These are phyloP conservation scores for Thaumatotibia leucotreta DNA, from an alignment of 1,140 invertebrate genomes.

Conservation along the genomic window DNA sequence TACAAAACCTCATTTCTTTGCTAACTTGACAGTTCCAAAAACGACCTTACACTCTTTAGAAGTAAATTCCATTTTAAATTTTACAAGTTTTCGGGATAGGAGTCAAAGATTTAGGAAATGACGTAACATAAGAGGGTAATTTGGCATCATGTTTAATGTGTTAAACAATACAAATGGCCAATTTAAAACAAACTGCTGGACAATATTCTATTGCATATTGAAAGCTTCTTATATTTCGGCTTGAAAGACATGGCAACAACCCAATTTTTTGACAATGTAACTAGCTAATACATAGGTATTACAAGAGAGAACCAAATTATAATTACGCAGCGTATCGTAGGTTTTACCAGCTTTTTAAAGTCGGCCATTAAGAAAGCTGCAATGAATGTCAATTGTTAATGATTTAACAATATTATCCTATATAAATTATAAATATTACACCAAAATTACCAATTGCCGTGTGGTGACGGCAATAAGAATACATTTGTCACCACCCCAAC, in stretches of 20 bases:
- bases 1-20: background rate
- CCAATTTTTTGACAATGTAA: no score
- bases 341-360: no score
- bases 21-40: background rate
- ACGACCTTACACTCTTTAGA: background rate
- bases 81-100: background rate
- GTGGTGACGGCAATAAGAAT: no score
- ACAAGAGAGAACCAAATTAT: no score
- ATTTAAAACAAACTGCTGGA: slow-evolving; percentile 31
- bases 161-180: slow-evolving; percentile 30
- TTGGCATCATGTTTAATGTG: slow-evolving; percentile 16
- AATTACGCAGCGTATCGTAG: no score
- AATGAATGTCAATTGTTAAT: no score
- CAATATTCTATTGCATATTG: slow-evolving; percentile 15
- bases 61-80: background rate
- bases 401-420: no score
- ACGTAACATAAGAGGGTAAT: slow-evolving; percentile 34
- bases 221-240: slow-evolving; percentile 20
- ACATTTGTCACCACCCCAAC: no score
- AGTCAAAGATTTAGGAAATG: background rate
- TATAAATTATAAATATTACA: no score
- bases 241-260: slow-evolving; percentile 11
- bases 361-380: no score
- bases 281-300: no score
- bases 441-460: no score